phyloP scores from a whole-genome alignment of 2,113 vertebrate genomes.

The Mus spicilegus region DNA sequence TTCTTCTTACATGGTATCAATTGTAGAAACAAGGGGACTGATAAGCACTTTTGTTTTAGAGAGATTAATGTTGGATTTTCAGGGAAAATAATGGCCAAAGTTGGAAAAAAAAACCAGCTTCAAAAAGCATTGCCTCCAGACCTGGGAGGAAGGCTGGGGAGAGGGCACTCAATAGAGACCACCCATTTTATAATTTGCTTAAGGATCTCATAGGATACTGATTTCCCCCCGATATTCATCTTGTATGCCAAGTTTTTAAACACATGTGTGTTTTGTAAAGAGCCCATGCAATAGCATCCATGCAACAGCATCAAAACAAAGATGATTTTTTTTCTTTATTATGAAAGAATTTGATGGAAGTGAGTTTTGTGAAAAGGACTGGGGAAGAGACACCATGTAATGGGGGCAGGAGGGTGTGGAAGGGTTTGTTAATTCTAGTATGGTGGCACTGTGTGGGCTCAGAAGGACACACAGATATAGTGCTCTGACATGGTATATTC shows the following conservation, averaged over 20 bases:
- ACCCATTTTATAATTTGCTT: background rate
- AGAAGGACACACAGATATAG: background rate
- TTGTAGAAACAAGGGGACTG: constrained; percentile 61
- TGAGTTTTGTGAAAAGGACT: background rate
- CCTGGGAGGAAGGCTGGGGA: background rate
- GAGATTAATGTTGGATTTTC: constrained; percentile 26
- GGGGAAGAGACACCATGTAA: background rate
- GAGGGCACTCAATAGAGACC: background rate
- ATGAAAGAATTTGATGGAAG: background rate
- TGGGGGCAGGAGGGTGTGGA: background rate
- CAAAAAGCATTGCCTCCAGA: background rate
- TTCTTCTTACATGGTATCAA: constrained; percentile 74
- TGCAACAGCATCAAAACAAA: background rate
- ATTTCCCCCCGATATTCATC: background rate
- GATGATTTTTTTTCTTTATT: background rate
- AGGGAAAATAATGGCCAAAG: constrained; percentile 52
- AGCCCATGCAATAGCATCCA: background rate
- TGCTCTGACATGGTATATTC: no score
- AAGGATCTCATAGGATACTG: background rate
- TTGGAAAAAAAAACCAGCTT: background rate
- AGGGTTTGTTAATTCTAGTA: background rate
- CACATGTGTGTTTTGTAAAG: background rate
- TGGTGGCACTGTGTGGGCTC: background rate
- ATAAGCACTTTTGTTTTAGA: constrained; percentile 51
- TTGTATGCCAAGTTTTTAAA: background rate